phyloP scores from a whole-genome alignment of 1,140 invertebrate genomes.

The Macrobrachium rosenbergii region DNA sequence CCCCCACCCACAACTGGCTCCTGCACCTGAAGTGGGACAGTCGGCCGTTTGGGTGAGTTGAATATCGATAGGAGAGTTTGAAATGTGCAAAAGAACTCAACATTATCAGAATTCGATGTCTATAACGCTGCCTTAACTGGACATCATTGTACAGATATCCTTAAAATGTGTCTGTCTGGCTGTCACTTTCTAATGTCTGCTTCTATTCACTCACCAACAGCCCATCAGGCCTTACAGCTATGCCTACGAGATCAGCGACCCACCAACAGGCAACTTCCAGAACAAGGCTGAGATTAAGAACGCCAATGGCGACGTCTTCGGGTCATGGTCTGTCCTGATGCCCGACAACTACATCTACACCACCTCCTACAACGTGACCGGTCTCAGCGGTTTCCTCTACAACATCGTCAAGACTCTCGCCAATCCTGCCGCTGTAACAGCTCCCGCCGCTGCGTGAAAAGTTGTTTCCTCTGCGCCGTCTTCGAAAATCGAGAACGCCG shows the following conservation, averaged over 20 bases:
- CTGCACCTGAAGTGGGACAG: background rate
- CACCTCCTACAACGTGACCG: constrained; percentile 38
- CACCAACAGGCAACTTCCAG: constrained; percentile 28
- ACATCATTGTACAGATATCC: too few species aligned
- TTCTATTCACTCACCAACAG: background rate
- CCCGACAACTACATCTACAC: constrained; percentile 40
- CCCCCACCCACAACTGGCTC: background rate
- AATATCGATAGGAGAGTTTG: background rate
- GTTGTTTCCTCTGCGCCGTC: too few species aligned
- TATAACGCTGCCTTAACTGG: too few species aligned
- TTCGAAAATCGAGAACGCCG: too few species aligned
- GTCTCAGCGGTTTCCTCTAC: constrained; percentile 16
- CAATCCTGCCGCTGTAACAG: too few species aligned
- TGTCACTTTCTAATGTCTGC: too few species aligned
- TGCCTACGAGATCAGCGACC: constrained; percentile 32
- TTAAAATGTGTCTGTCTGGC: too few species aligned
- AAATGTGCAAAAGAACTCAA: too few species aligned
- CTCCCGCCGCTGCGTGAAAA: too few species aligned
- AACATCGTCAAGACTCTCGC: constrained; percentile 34
- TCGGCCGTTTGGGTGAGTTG: background rate
- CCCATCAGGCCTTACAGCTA: constrained; percentile 42
- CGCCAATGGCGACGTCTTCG: constrained; percentile 25
- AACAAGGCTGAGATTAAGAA: constrained; percentile 42
- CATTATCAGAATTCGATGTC: too few species aligned
- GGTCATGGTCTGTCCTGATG: constrained; percentile 31